Percentiles rank a stretch among this genome's conserved stretches.
Conservation (phyloP, 2,797 vertebrate genomes). For the Hozukius guyotensis region DNA sequence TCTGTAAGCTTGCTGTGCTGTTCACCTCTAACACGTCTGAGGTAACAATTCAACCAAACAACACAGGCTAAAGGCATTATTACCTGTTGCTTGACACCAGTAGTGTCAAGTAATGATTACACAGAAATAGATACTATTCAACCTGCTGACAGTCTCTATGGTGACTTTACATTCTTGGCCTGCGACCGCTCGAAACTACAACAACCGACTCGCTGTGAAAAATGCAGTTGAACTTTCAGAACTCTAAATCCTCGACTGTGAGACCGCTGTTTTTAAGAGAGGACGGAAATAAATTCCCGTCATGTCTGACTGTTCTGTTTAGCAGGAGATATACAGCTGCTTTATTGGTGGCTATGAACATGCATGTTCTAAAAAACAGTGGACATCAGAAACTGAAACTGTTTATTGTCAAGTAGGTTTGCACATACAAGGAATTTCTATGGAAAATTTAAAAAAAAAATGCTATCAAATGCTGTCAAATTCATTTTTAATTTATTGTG, state of each 20-base stretch:
- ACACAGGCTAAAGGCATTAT: neutral
- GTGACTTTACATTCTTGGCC: slow-evolving; percentile 67
- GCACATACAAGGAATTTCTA: neutral
- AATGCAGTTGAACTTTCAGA: slow-evolving; percentile 68
- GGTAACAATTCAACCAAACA: slow-evolving; percentile 11
- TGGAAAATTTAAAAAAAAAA: too few species aligned
- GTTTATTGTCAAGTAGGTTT: neutral
- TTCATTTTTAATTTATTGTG: too few species aligned
- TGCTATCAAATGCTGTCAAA: too few species aligned
- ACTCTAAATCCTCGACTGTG: slow-evolving; percentile 52
- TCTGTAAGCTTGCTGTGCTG: slow-evolving; percentile 4
- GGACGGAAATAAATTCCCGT: slow-evolving; percentile 22
- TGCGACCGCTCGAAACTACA: slow-evolving; percentile 37
- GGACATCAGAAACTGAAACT: neutral
- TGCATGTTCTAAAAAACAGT: neutral
- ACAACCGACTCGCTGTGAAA: slow-evolving; percentile 49
- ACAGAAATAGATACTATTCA: slow-evolving; percentile 16
- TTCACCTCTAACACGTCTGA: slow-evolving; percentile 5
- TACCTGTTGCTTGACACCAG: slow-evolving; percentile 14
- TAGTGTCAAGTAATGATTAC: slow-evolving; percentile 22
- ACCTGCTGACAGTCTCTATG: slow-evolving; percentile 5
- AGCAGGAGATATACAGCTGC: slow-evolving; percentile 8
- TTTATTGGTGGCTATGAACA: neutral
- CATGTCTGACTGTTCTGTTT: slow-evolving; percentile 22
- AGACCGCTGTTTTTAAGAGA: neutral